Evolutionary conservation across 30 jellyfish, hydroid and myxozoan genomes (phyloP), one percentile per base, ranked within the genome.

Genomic region (Pseudorhiza aurosa): DNA sequence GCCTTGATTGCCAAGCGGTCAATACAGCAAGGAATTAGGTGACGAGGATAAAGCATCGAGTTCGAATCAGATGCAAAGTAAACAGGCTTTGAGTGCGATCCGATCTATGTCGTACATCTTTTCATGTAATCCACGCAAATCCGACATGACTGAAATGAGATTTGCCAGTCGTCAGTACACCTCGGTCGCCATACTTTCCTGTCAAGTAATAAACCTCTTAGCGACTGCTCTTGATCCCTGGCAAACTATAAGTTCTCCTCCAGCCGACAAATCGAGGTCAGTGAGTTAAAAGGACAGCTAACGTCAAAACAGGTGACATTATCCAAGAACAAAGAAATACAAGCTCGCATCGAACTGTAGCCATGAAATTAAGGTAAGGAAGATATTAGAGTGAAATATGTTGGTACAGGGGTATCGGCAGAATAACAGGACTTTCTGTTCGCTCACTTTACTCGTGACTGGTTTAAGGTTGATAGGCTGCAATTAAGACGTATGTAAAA

Each of bases 131-230:
- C 86, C 67, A 45, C 46, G 51, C 86, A 73, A 73, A 73, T 47
- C 44, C 55, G 86, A 73, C 86, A 73, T 27, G 65, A 37, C 72
- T 39, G 44, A 73, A 73, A 73, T 73, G 25, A 57, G 86, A 73
- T 73, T 55, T 68, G 62, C 39, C 62, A 43, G 75, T 73, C 86
- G 68, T 73, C 24, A 73, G 86, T 73, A 73, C 86, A 32, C 75
- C 11, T 17, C 22, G 68, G 86, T 73, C 86, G 75, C 86, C 86
- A 73, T 73, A 73, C 86, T 73, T 53, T 73, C 86, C 86, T 73
- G 86, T 49, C 72, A 73, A 73, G 86, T 73, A 73, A 73, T 73
- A 73, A 73, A 65, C 72, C 68, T n/a, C 32, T 46, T 73, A 73
- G 71, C 75, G 32, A 51, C 55, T 73, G 86, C 55, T 73, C 35